Evolutionary conservation across 53 echinoderm and acorn worm genomes (phyloP).

Genomic region (Holothuria scabra): DNA sequence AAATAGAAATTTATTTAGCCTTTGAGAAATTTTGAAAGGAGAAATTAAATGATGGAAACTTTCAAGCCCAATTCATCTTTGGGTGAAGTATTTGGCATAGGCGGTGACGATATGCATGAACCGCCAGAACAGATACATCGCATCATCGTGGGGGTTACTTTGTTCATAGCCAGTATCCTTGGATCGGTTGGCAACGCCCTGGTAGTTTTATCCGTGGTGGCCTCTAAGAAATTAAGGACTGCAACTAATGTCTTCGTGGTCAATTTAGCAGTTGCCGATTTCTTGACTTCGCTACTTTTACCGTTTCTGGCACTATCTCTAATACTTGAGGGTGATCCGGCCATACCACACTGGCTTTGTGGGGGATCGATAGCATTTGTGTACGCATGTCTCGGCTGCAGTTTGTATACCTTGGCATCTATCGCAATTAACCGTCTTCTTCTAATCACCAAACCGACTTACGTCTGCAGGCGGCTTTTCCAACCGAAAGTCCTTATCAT

Average conservation of each 20-base stretch:
- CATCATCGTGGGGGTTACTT: constrained; percentile 45
- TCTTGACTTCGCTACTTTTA: constrained; percentile 72
- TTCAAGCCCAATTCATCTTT: too few species aligned
- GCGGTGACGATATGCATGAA: too few species aligned
- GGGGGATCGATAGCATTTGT: constrained; percentile 58
- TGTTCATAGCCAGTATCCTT: constrained; percentile 50
- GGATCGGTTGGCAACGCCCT: constrained; percentile 82
- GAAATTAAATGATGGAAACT: too few species aligned
- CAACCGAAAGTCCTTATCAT: constrained; percentile 60
- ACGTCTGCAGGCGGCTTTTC: constrained; percentile 64
- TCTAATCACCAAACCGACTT: constrained; percentile 71
- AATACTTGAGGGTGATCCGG: constrained; percentile 64
- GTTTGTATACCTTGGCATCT: constrained; percentile 80
- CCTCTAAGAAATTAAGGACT: constrained; percentile 81
- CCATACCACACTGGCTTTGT: constrained; percentile 70
- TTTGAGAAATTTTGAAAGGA: too few species aligned
- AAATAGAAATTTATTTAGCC: too few species aligned
- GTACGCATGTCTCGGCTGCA: constrained; percentile 76
- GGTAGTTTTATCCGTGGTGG: constrained; percentile 76
- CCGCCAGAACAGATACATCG: constrained; percentile 32
- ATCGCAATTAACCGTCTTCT: constrained; percentile 81
- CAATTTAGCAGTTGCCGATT: constrained; percentile 86
- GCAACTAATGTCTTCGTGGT: constrained; percentile 94
- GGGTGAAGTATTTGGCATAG: too few species aligned
- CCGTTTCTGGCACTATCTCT: constrained; percentile 77